These are phyloP conservation scores for Parazoanthus swiftii DNA, from an alignment of 92 coral and sea anemone genomes.

Conservation along the genomic window DNA sequence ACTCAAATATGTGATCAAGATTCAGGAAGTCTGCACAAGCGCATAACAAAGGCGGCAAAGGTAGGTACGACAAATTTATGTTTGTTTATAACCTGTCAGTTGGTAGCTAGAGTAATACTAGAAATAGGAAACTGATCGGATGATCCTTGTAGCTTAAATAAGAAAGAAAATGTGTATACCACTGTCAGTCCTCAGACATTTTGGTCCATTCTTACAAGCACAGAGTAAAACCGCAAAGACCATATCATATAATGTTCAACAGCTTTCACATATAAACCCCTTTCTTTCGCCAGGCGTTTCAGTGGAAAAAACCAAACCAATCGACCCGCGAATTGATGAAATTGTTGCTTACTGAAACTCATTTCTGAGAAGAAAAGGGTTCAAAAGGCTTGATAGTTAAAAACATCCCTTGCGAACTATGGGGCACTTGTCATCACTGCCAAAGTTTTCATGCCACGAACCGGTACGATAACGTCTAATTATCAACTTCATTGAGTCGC, in stretches of 20 bases:
- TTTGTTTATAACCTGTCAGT: neutral
- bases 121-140: slow-evolving; percentile 1
- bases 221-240: neutral
- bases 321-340: neutral
- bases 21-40: slow-evolving; percentile 25
- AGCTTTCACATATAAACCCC: neutral
- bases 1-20: neutral
- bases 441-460: neutral
- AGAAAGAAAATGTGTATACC: neutral
- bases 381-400: neutral
- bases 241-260: neutral
- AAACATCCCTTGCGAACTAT: neutral
- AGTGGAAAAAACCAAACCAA: neutral
- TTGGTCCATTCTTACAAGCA: too few relatives aligned
- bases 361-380: neutral
- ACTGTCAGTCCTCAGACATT: neutral
- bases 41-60: slow-evolving; percentile 18
- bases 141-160: neutral
- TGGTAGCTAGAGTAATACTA: neutral
- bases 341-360: neutral
- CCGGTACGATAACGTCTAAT: neutral
- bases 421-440: neutral
- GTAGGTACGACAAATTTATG: slow-evolving; percentile 5
- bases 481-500: neutral
- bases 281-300: neutral